These are phyloP conservation scores for Acanthis flammea DNA, from an alignment of 2,797 vertebrate genomes.

Conservation along the genomic window DNA sequence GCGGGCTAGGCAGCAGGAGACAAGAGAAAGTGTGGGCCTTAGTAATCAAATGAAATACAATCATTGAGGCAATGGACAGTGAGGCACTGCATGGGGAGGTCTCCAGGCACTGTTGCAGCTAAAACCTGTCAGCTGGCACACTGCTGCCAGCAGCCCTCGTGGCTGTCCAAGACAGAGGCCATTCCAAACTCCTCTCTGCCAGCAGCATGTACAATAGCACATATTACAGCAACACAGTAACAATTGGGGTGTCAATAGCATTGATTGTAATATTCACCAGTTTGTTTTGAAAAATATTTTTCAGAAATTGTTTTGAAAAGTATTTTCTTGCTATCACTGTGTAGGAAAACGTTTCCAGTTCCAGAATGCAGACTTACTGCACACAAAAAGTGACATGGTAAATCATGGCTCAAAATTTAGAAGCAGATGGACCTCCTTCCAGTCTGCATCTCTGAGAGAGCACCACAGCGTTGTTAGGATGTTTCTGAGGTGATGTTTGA, in stretches of 20 bases:
- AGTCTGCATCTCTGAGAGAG: background rate
- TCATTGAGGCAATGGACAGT: background rate
- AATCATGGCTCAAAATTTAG: background rate
- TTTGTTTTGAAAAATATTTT: background rate
- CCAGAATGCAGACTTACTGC: background rate
- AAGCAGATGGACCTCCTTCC: background rate
- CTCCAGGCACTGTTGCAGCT: background rate
- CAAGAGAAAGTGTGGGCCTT: background rate
- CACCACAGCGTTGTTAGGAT: background rate
- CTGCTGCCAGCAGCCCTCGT: constrained; percentile 6
- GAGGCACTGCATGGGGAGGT: background rate
- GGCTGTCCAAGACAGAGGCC: constrained; percentile 18
- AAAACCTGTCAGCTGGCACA: background rate
- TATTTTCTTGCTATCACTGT: background rate
- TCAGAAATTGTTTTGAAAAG: background rate
- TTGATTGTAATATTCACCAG: constrained; percentile 30
- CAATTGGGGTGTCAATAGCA: background rate
- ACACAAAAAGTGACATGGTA: background rate
- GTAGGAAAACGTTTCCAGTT: background rate
- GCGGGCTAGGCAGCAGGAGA: background rate
- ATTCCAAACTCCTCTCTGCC: constrained; percentile 7
- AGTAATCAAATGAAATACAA: background rate
- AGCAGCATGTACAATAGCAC: background rate
- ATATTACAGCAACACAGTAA: background rate
- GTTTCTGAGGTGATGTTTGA: background rate